Evolutionary conservation across 2,888 invertebrate genomes (phyloP).

Genomic region (Nebria brevicollis): DNA sequence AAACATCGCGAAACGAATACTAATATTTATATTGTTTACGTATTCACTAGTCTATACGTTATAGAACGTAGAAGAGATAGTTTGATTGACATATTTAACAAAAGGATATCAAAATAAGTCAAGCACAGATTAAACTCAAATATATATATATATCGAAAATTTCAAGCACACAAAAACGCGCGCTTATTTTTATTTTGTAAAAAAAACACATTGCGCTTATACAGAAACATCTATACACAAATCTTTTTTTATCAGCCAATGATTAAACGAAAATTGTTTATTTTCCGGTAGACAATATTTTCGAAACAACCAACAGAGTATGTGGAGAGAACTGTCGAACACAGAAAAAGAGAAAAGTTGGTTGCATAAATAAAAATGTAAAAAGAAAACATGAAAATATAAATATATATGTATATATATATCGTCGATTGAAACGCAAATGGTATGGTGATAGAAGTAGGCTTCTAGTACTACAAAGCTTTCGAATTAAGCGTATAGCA

Average conservation of each 20-base stretch:
- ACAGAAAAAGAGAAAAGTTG: not conserved
- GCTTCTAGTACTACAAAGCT: conserved; percentile 14
- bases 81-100: too few species aligned
- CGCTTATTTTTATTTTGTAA: too few species aligned
- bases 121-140: too few species aligned
- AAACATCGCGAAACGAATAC: too few species aligned
- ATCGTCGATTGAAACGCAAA: not conserved
- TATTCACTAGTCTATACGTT: too few species aligned
- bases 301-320: conserved; percentile 10
- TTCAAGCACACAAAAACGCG: too few species aligned
- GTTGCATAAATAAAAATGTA: not conserved
- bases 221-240: not conserved
- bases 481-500: conserved; percentile 47
- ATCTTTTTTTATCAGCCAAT: conserved; percentile 32
- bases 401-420: not conserved
- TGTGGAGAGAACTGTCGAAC: not conserved
- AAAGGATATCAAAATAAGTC: too few species aligned
- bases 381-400: not conserved
- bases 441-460: not conserved
- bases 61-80: too few species aligned
- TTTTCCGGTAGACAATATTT: conserved; percentile 40
- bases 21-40: too few species aligned
- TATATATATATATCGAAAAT: too few species aligned
- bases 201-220: not conserved
- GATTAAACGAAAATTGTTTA: conserved; percentile 40